Base-by-base conservation (phyloP, 2,113 vertebrate species). In the Ceuthmochares aereus region DNA sequence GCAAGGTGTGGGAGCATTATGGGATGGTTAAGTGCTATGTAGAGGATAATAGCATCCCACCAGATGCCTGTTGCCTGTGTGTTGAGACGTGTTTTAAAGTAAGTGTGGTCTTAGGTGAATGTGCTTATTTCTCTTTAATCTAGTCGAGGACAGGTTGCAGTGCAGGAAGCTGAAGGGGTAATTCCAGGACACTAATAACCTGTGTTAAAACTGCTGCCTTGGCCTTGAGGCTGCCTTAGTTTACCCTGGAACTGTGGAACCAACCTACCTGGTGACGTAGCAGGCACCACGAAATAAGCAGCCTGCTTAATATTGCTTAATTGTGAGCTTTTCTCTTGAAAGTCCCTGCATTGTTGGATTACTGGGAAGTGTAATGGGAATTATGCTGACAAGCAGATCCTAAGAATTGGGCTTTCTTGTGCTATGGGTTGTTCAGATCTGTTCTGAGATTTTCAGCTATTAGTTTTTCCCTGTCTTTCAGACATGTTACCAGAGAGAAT, bases 381-480 rank as follows among this genome's bases (percentile, higher is more conserved):
- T 45, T 69, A 29, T 10, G 49, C 15, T 79, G 59, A 45, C 45
- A 82, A 73, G 67, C 27, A 66, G 45, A 83, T 69, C 32, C n/a
- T 51, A 42, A 70, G 81, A 32, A 55, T 1, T 76, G 36, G 51
- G 23, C 47, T 89, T 66, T 73, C 62, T 66, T 58, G 32, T 84
- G 27, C 45, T 76, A 13, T 25, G 42, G 69, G 4, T 29, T 62
- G 13, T 47, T 70, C 14, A 17, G 67, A 62, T 74, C 42, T 76
- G 5, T 49, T 83, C 11, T 45, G 36, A 85, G 55, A 32, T 29
- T 85, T 91, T 72, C 51, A 95, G 69, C 40, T 62, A 26, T 64
- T 80, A 42, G 7, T 66, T 96, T 95, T 93, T 32, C 42, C 47
- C n/a, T 81, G 55, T 89, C 77, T 95, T 93, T 66, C 94, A 75